Base-by-base conservation (phyloP, 2,113 vertebrate genomes). In the Psittacara wagleri region DNA sequence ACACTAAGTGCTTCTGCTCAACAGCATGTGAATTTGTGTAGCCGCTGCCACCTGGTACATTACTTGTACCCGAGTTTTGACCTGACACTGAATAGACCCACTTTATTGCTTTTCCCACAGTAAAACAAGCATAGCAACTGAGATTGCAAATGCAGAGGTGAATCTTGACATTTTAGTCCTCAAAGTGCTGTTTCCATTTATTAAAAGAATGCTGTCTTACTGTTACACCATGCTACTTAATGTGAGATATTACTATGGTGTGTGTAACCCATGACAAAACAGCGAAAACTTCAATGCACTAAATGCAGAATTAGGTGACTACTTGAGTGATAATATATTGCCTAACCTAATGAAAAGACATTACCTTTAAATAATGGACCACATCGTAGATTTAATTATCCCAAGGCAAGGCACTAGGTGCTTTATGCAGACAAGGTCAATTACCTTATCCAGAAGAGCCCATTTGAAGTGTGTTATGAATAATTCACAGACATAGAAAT, bases 381-480 rank as follows among this genome's bases (percentile, higher is more conserved):
- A 95, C 85, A 95, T 97, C 83, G 2, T 93, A 97, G 94, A 97
- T 97, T 97, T 97, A 98, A 98, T 98, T 98, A 97, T 96, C 95
- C 81, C 52, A 95, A 87, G 94, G 95, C 96, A 96, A 97, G 92
- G 83, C 90, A 93, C 87, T 96, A 88, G 93, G 92, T 97, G 69
- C 83, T 94, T 97, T 92, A 76, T 95, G 74, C 83, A 96, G 97
- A 95, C 96, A 97, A 98, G 97, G 98, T 98, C 97, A 98, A 97
- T 97, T 97, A 97, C 93, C 95, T 97, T 97, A 97, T 91, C 86
- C 73, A 59, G 94, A 96, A 96, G 95, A 97, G 93, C 91, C 91
- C 88, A 66, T 94, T 96, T 97, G 95, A 97, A 98, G 96, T 96
- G 88, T 93, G 91, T 97, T 97, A 98, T 97, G 95, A 98, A 97